Percentiles rank a stretch among this genome's conserved stretches.
These are phyloP conservation scores for Stegostoma tigrinum DNA, from an alignment of 2,113 vertebrate species.

Conservation along the genomic window DNA sequence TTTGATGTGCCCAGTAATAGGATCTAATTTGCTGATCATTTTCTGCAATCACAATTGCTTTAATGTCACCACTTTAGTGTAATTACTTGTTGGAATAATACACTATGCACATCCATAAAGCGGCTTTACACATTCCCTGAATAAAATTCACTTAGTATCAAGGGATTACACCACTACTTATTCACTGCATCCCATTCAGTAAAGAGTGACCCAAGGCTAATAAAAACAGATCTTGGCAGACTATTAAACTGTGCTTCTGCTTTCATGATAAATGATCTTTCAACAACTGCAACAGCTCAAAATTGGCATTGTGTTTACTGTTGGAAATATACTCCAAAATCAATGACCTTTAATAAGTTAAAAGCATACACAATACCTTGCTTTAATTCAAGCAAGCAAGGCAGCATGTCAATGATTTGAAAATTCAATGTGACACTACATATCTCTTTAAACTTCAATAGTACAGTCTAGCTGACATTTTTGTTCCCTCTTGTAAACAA, in stretches of 20 bases:
- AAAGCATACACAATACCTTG: background rate
- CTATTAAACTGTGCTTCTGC: conserved; percentile 26
- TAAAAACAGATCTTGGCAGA: conserved; percentile 32
- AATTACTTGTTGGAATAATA: conserved; percentile 37
- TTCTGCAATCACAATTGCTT: conserved; percentile 36
- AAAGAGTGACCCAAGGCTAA: conserved; percentile 36
- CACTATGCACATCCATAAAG: conserved; percentile 34
- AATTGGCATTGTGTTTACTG: background rate
- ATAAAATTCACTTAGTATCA: conserved; percentile 34
- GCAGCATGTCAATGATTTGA: background rate
- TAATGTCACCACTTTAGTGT: conserved; percentile 38
- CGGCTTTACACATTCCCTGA: conserved; percentile 30
- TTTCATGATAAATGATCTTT: conserved; percentile 34
- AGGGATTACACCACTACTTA: conserved; percentile 33
- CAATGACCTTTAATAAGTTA: conserved; percentile 21
- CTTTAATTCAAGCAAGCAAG: background rate
- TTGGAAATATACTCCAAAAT: conserved; percentile 20
- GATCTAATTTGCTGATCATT: conserved; percentile 38
- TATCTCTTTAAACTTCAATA: background rate
- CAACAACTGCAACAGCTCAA: background rate
- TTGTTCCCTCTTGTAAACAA: background rate
- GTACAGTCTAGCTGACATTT: background rate
- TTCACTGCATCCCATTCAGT: conserved; percentile 25
- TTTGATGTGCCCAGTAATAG: conserved; percentile 37
- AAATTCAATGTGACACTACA: background rate